Evolutionary conservation across 2,888 invertebrate species (phyloP).

Genomic region (Agrotis ipsilon): DNA sequence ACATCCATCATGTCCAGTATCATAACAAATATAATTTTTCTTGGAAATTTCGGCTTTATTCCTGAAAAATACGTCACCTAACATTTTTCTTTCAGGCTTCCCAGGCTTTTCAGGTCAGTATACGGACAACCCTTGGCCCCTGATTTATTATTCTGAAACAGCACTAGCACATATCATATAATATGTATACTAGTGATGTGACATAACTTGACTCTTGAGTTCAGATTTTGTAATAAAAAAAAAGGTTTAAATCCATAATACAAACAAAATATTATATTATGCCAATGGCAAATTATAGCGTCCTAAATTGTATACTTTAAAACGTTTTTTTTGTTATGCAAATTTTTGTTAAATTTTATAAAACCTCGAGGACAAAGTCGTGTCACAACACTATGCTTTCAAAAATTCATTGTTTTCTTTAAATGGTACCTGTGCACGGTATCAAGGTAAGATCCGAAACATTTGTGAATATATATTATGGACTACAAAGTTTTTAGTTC

Average conservation of each 20-base stretch:
- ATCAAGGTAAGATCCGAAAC: slow-evolving; percentile 52
- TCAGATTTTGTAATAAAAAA: background rate
- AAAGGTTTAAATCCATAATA: too few species aligned
- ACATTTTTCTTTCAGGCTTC: slow-evolving; percentile 89
- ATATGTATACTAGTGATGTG: slow-evolving; percentile 24
- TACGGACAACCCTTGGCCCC: slow-evolving; percentile 33
- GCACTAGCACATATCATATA: background rate
- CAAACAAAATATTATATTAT: too few species aligned
- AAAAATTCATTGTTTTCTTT: slow-evolving; percentile 47
- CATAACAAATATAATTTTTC: slow-evolving; percentile 6
- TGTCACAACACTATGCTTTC: slow-evolving; percentile 40
- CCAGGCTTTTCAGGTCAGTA: slow-evolving; percentile 91
- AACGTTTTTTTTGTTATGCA: too few species aligned
- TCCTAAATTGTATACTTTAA: too few species aligned
- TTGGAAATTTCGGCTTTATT: slow-evolving; percentile 30
- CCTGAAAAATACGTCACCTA: slow-evolving; percentile 75
- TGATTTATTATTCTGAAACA: slow-evolving; percentile 1
- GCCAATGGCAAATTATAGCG: too few species aligned
- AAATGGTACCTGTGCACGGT: slow-evolving; percentile 17
- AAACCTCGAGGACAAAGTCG: slow-evolving; percentile 28
- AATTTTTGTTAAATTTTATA: background rate
- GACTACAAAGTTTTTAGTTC: slow-evolving; percentile 8
- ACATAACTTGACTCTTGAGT: slow-evolving; percentile 29
- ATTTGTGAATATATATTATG: slow-evolving; percentile 35
- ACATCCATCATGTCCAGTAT: slow-evolving; percentile 1